Evolutionary conservation across 2,888 invertebrate genomes (phyloP), one percentile per base, ranked within the genome.

Genomic region (Fabriciana adippe): DNA sequence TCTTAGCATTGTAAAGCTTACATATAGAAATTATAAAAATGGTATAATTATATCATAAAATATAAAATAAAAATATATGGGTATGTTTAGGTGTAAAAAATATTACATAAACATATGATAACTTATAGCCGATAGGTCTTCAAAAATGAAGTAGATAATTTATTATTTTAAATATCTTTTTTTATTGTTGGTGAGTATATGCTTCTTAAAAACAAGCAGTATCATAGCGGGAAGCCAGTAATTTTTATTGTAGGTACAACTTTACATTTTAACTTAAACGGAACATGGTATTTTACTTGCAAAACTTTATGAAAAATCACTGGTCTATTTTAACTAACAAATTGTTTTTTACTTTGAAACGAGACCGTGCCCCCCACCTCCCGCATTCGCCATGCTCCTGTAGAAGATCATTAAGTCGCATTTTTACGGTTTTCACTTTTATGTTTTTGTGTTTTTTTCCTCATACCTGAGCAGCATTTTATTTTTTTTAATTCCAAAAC

Each of bases 361-460:
- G 61, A 55, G 67, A 57, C 64, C 61, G 62, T 68, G 2, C 11
- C 11, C 35, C 57, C 48, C 2, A 18, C 26, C 56, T 54, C 60
- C 50, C 60, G 53, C 62, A 59, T 61, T 66, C 48, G 47, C 55
- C 55, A 55, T 35, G 48, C 53, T 57, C 65, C 64, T 16, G 51
- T 57, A 54, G 61, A 63, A 60, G 54, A 64, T 68, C 66, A 54
- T 73, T 67, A 71, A 69, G 60, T 65, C 51, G 50, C 57, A 63
- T 64, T 67, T 73, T 71, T 69, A 71, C 57, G 68, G 67, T 68
- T 62, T 66, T 65, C 55, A 59, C 66, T 62, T 65, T 62, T 65
- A 57, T 62, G 63, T 62, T 59, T 48, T 51, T 53, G 26, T 21
- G 47, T 31, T 55, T 53, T 45, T 50, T 48, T 55, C 47, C 55